Evolutionary conservation across 1,140 invertebrate genomes (phyloP).

Genomic region (Bursaphelenchus mucronatus): DNA sequence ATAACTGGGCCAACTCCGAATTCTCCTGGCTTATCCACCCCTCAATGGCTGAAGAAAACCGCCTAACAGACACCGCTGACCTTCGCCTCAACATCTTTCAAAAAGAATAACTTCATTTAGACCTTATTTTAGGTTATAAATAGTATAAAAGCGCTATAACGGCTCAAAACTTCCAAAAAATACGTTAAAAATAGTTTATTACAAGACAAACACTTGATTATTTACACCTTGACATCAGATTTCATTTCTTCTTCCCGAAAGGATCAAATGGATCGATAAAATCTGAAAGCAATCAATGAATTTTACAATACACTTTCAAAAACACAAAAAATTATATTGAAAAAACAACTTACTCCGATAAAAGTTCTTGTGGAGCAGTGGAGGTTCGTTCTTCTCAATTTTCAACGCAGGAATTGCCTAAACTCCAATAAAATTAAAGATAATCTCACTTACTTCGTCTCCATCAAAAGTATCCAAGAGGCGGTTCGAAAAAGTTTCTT

Average conservation of each 20-base stretch:
- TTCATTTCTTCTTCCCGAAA: not conserved
- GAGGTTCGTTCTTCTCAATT: constrained; percentile 20
- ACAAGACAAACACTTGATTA: not conserved
- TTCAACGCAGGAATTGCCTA: constrained; percentile 17
- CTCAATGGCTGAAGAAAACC: constrained; percentile 17
- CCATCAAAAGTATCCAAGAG: not conserved
- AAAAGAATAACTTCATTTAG: not conserved
- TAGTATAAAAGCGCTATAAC: not conserved
- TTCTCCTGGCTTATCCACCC: constrained; percentile 2
- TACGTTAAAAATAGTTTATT: not conserved
- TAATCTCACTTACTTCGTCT: constrained; percentile 10
- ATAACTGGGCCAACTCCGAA: constrained; percentile 19
- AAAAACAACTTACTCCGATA: constrained; percentile 5
- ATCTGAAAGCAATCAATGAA: not conserved
- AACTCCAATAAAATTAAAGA: constrained; percentile 6
- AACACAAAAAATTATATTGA: too few relatives aligned
- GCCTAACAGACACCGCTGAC: not conserved
- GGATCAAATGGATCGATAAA: constrained; percentile 14
- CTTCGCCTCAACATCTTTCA: not conserved
- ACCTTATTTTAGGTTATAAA: not conserved
- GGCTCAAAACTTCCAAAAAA: not conserved
- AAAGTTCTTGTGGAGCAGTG: constrained; percentile 19
- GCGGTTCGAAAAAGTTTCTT: not conserved
- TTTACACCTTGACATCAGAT: not conserved
- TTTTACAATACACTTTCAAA: not conserved